Percentiles rank a stretch among this genome's conserved stretches.
These are phyloP conservation scores for Seriola aureovittata DNA, from an alignment of 2,113 vertebrate genomes.

Conservation along the genomic window DNA sequence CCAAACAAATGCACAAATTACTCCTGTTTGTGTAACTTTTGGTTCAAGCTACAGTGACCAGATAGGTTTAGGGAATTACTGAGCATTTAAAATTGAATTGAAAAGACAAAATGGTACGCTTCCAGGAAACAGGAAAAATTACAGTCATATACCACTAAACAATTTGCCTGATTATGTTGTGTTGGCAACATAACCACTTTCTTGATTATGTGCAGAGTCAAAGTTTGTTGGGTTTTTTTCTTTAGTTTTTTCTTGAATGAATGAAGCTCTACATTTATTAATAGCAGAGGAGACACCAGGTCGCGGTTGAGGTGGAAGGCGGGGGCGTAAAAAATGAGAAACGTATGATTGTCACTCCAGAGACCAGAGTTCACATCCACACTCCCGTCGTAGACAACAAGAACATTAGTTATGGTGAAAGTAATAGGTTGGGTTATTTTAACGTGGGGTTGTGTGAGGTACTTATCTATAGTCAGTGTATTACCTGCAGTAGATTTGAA, in stretches of 20 bases:
- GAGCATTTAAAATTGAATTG: too few relatives aligned
- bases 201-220: background rate
- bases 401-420: too few relatives aligned
- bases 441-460: too few relatives aligned
- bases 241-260: background rate
- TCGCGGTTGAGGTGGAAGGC: background rate
- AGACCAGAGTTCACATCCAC: too few relatives aligned
- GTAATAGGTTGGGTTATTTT: too few relatives aligned
- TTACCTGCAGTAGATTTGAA: too few relatives aligned
- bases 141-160: background rate
- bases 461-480: too few relatives aligned
- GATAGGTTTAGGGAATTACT: too few relatives aligned
- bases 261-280: background rate
- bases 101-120: background rate
- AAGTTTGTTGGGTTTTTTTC: background rate
- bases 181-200: background rate
- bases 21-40: background rate
- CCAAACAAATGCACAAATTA: background rate
- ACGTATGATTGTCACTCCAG: too few relatives aligned
- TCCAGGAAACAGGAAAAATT: background rate
- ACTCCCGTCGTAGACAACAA: too few relatives aligned
- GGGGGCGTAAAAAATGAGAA: too few relatives aligned
- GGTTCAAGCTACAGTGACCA: background rate
- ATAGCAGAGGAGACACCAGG: background rate
- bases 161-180: too few relatives aligned